Percentiles rank a stretch among this genome's conserved stretches.
Evolutionary conservation across 2,888 invertebrate genomes (phyloP).

Genomic region (Drosophila colorata): DNA sequence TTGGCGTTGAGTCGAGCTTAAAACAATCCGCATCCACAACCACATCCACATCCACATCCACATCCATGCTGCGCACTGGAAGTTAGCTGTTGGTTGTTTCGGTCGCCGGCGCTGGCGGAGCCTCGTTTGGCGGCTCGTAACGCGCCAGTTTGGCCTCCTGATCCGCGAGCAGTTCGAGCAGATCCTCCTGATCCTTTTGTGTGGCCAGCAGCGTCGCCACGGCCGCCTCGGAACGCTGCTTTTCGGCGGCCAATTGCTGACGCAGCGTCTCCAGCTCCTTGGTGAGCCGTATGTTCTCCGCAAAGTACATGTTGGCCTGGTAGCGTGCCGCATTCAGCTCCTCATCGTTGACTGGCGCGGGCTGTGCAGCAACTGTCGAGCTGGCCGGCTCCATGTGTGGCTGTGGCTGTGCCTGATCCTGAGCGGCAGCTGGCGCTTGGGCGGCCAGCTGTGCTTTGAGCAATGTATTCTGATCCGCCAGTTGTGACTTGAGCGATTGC

Average conservation of each 20-base stretch:
- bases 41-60: background rate
- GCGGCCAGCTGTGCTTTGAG: constrained; percentile 90
- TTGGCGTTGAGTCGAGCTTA: constrained; percentile 36
- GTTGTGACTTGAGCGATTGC: constrained; percentile 89
- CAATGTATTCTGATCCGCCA: constrained; percentile 94
- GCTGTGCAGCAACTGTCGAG: background rate
- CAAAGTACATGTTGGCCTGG: constrained; percentile 81
- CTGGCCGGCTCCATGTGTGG: background rate
- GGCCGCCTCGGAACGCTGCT: constrained; percentile 69
- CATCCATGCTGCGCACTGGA: constrained; percentile 1
- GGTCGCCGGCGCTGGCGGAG: background rate
- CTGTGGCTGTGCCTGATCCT: background rate
- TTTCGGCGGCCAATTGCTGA: constrained; percentile 71
- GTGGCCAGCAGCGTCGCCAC: constrained; percentile 88
- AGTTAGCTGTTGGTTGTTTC: constrained; percentile 35
- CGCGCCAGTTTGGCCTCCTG: constrained; percentile 90
- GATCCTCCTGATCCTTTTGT: constrained; percentile 96
- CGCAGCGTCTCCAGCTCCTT: constrained; percentile 81
- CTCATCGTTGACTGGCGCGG: constrained; percentile 38
- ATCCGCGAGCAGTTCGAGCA: constrained; percentile 94
- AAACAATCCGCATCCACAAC: constrained; percentile 11
- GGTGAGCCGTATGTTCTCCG: constrained; percentile 83
- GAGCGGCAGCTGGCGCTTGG: background rate
- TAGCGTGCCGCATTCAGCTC: constrained; percentile 75
- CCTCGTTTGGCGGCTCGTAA: constrained; percentile 87